phyloP scores from a whole-genome alignment of 1,140 invertebrate species.

The Uloborus diversus region DNA sequence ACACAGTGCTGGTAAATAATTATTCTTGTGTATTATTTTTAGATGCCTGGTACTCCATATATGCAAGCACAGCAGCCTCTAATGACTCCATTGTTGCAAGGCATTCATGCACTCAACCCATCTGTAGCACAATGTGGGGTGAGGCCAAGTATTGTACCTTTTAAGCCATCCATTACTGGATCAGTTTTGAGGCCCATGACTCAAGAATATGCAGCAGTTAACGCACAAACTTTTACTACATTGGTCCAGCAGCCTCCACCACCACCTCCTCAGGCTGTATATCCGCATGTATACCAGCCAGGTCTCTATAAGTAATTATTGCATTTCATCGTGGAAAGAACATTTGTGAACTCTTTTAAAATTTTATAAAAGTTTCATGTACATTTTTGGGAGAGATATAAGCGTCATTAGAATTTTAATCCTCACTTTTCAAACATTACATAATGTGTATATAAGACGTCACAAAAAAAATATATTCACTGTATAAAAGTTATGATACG shows the following conservation, averaged over 20 bases:
- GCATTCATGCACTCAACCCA: not conserved
- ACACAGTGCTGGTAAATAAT: not conserved
- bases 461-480: constrained; percentile 15
- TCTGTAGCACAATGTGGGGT: not conserved
- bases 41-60: constrained; percentile 30
- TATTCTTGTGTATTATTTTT: not conserved
- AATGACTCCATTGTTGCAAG: not conserved
- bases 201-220: constrained; percentile 23
- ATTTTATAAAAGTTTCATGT: constrained; percentile 12
- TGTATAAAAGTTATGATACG: constrained; percentile 45
- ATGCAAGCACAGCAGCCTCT: not conserved
- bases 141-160: constrained; percentile 21
- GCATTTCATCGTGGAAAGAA: not conserved
- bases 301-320: constrained; percentile 30
- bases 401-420: constrained; percentile 43
- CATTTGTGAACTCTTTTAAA: not conserved
- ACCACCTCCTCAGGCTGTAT: constrained; percentile 9
- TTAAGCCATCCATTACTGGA: constrained; percentile 19
- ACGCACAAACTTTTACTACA: constrained; percentile 44
- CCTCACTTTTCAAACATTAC: not conserved
- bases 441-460: constrained; percentile 35
- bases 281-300: constrained; percentile 30
- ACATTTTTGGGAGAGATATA: constrained; percentile 33
- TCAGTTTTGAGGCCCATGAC: constrained; percentile 1
- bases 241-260: constrained; percentile 31